phyloP scores from a whole-genome alignment of 2,797 vertebrate genomes.

The Cuculus canorus region DNA sequence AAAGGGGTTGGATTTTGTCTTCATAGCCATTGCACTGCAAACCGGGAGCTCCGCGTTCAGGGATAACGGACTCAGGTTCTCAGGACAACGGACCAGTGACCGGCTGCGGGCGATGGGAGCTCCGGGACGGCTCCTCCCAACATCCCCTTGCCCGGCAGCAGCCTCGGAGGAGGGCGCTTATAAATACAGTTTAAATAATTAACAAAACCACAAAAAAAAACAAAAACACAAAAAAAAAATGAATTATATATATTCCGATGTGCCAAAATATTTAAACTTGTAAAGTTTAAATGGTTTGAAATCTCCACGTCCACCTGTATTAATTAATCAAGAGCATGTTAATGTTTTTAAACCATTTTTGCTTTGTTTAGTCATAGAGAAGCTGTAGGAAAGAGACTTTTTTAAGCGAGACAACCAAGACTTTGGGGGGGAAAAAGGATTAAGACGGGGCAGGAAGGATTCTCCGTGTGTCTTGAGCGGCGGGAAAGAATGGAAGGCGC shows the following conservation, averaged over 20 bases:
- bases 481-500: too few species aligned
- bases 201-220: too few species aligned
- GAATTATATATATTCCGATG: constrained; percentile 9
- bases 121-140: not conserved
- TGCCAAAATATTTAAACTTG: constrained; percentile 68
- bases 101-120: not conserved
- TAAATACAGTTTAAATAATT: not conserved
- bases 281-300: not conserved
- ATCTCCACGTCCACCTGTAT: not conserved
- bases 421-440: not conserved
- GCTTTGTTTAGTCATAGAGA: constrained; percentile 44
- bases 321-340: constrained; percentile 29
- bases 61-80: constrained; percentile 51
- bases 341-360: not conserved
- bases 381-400: not conserved
- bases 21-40: constrained; percentile 59
- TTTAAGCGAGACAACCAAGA: not conserved
- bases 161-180: not conserved
- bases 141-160: constrained; percentile 1
- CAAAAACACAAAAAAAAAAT: not conserved
- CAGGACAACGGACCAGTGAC: not conserved
- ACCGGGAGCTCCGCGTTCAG: not conserved
- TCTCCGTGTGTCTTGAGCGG: too few species aligned
- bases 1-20: not conserved
- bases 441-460: too few species aligned